These are phyloP conservation scores for Phengaris arion DNA, from an alignment of 2,888 invertebrate genomes.

Conservation along the genomic window DNA sequence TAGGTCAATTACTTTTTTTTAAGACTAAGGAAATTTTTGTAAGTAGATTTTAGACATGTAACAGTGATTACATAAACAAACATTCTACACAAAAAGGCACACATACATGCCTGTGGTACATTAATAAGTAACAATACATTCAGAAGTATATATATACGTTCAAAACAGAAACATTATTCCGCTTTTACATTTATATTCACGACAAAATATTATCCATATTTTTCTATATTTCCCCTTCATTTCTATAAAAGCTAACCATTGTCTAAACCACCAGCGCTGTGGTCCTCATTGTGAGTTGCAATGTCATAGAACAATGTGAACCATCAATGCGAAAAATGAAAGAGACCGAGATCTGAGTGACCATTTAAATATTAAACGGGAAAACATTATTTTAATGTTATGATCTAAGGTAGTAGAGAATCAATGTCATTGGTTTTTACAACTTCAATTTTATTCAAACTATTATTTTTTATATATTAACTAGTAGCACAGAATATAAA, in stretches of 20 bases:
- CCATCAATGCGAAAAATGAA: slow-evolving; percentile 23
- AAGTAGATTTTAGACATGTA: too few relatives aligned
- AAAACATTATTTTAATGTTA: neutral
- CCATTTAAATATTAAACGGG: slow-evolving; percentile 25
- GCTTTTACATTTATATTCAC: neutral
- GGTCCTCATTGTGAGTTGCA: slow-evolving; percentile 38
- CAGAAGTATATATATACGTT: neutral
- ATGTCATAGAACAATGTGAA: slow-evolving; percentile 22
- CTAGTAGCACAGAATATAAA: too few relatives aligned
- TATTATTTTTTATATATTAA: too few relatives aligned
- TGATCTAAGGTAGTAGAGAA: neutral
- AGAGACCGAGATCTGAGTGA: slow-evolving; percentile 4
- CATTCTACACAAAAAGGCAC: too few relatives aligned
- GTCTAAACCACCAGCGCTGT: slow-evolving; percentile 42
- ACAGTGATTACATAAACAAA: too few relatives aligned
- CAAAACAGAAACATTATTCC: neutral
- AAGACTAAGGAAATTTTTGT: too few relatives aligned
- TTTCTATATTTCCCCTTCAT: slow-evolving; percentile 45
- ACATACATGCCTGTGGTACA: neutral
- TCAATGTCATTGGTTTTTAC: neutral
- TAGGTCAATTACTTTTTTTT: too few relatives aligned
- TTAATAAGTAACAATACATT: too few relatives aligned
- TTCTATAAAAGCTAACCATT: slow-evolving; percentile 66
- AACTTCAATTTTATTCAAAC: too few relatives aligned
- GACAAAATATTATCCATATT: slow-evolving; percentile 15